These are phyloP conservation scores for Metellina segmentata DNA, from an alignment of 2,888 invertebrate species.

Conservation along the genomic window DNA sequence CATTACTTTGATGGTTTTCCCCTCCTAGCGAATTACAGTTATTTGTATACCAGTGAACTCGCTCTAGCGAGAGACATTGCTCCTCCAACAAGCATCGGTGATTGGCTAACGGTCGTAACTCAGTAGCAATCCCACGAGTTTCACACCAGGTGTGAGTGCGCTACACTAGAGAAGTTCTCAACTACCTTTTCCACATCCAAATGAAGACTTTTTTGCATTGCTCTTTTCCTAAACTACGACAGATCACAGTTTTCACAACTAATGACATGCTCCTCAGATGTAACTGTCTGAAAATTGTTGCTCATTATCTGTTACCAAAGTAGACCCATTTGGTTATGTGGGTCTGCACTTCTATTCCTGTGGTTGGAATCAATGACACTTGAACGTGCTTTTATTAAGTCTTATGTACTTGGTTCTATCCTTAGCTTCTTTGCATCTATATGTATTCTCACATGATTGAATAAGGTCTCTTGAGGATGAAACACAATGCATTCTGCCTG, in stretches of 20 bases:
- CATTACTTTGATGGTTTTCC: constrained; percentile 29
- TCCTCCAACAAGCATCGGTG: not conserved
- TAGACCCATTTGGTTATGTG: too few relatives aligned
- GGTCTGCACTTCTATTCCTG: too few relatives aligned
- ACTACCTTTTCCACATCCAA: not conserved
- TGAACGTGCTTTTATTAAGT: too few relatives aligned
- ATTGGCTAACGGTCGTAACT: constrained; percentile 5
- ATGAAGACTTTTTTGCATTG: not conserved
- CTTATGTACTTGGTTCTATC: too few relatives aligned
- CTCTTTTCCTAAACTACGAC: not conserved
- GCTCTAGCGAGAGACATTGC: constrained; percentile 8
- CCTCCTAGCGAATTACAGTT: constrained; percentile 34
- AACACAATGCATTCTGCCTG: too few relatives aligned
- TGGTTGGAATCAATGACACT: too few relatives aligned
- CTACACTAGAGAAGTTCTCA: not conserved
- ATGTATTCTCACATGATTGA: too few relatives aligned
- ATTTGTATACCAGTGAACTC: constrained; percentile 28
- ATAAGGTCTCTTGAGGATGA: too few relatives aligned
- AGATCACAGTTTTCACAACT: not conserved
- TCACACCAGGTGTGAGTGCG: not conserved
- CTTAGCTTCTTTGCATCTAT: too few relatives aligned
- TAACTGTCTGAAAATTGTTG: not conserved
- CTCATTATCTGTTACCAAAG: too few relatives aligned
- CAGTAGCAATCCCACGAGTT: not conserved
- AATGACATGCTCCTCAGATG: not conserved